These are phyloP conservation scores for Pimephales promelas DNA, from an alignment of 2,113 vertebrate species.

Conservation along the genomic window DNA sequence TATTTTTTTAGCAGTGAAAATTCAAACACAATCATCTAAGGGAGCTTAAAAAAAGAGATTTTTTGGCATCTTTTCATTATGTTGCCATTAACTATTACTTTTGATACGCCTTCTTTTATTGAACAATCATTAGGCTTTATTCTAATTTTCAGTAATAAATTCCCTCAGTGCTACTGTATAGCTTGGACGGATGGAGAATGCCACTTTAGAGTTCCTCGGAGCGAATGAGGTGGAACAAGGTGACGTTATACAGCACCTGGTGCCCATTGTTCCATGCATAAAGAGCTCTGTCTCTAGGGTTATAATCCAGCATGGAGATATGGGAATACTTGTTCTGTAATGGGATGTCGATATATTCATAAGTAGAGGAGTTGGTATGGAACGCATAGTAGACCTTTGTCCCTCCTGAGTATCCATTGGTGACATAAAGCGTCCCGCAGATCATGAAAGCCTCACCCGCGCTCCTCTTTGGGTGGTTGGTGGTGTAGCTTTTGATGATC, in stretches of 20 bases:
- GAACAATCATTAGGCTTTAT: conserved; percentile 55
- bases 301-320: conserved; percentile 94
- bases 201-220: conserved; percentile 83
- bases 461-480: conserved; percentile 88
- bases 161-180: conserved; percentile 44
- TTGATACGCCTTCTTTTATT: conserved; percentile 57
- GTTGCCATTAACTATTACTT: conserved; percentile 53
- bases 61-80: conserved; percentile 72
- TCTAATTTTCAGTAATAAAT: conserved; percentile 36
- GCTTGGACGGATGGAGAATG: conserved; percentile 43
- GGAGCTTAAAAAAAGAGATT: conserved; percentile 51
- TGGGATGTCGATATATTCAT: conserved; percentile 91
- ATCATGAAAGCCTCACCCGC: conserved; percentile 91
- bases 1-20: conserved; percentile 9
- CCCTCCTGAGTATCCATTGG: conserved; percentile 89
- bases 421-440: conserved; percentile 88
- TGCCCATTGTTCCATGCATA: conserved; percentile 94
- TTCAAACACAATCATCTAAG: conserved; percentile 47
- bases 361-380: conserved; percentile 89
- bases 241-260: conserved; percentile 90
- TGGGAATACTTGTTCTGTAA: conserved; percentile 91
- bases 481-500: conserved; percentile 85
- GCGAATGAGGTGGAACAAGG: conserved; percentile 88
- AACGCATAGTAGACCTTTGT: conserved; percentile 93
- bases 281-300: conserved; percentile 87